Base-by-base conservation (phyloP, 2,888 invertebrate genomes). In the Thalpophila matura region DNA sequence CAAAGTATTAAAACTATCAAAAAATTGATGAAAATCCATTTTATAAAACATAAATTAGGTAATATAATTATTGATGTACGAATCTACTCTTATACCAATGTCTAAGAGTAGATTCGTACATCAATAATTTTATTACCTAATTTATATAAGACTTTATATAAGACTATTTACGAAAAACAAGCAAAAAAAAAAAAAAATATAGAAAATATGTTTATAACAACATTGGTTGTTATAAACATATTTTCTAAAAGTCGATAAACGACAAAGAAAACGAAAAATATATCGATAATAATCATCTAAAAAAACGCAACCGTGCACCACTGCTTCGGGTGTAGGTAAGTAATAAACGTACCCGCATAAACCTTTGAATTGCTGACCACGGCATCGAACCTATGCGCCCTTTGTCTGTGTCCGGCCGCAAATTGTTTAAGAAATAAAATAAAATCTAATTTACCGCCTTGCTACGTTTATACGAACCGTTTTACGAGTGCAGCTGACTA, bases 351-450 rank as follows among this genome's bases (percentile, higher is more conserved):
- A 87, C 92, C 93, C 93, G 93, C 92, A 94, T 93, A 93, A 93
- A 94, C 93, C 93, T 93, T 93, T 91, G 92, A 91, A 94, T 92
- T 88, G 94, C 94, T 94, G 94, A 94, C 94, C 94, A 90, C 91
- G 83, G 91, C 82, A 90, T 92, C 90, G 91, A 91, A 89, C 91
- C 88, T 89, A 87, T 86, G 89, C 86, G 91, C 90, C 92, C 91
- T 94, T 93, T 94, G 93, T 94, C 90, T 90, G 88, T 88, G 89
- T 86, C 89, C 88, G 81, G 87, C 90, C 93, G 87, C 94, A 93
- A 92, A 94, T 93, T 94, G 92, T 94, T 93, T 90, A 94, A 94
- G 93, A 93, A 94, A 93, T 94, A 93, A 93, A 93, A 93, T 92
- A 91, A 92, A 94, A 93, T 94, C 92, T 92, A 94, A 94, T 94